These are phyloP conservation scores for Chironomus striatipennis DNA, from an alignment of 1,140 invertebrate genomes.

Conservation along the genomic window DNA sequence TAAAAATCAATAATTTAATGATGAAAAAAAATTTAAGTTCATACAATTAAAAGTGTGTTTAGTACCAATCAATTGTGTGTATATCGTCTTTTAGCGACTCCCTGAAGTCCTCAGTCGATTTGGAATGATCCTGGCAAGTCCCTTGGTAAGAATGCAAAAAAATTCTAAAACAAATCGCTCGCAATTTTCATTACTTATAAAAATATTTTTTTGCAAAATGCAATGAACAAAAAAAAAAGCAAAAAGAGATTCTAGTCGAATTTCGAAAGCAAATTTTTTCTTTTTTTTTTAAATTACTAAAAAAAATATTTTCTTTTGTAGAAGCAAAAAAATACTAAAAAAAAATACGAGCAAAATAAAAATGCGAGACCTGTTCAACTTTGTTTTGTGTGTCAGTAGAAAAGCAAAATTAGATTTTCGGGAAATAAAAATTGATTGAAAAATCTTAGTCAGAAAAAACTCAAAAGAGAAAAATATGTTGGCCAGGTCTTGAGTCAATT, in stretches of 20 bases:
- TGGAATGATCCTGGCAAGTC: constrained; percentile 86
- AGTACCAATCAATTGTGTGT: constrained; percentile 17
- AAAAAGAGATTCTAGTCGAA: not conserved
- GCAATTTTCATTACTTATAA: not conserved
- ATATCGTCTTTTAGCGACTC: constrained; percentile 66
- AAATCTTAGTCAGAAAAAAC: not conserved
- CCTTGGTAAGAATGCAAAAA: constrained; percentile 63
- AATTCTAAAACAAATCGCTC: constrained; percentile 6
- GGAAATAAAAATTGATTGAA: no score
- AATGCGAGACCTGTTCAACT: not conserved
- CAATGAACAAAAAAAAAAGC: not conserved
- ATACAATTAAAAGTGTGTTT: constrained; percentile 14
- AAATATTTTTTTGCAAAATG: not conserved
- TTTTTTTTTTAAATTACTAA: no score
- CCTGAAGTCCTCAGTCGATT: constrained; percentile 85
- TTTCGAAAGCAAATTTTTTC: no score
- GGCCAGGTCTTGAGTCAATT: constrained; percentile 4
- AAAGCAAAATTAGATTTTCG: not conserved
- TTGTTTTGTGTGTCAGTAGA: not conserved
- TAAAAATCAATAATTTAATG: no score
- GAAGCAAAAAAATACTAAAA: not conserved
- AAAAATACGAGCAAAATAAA: not conserved
- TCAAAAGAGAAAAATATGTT: not conserved
- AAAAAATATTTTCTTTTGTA: not conserved
- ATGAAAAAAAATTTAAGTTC: not conserved